Evolutionary conservation across 2,797 vertebrate species (phyloP).

Genomic region (Smutsia gigantea): DNA sequence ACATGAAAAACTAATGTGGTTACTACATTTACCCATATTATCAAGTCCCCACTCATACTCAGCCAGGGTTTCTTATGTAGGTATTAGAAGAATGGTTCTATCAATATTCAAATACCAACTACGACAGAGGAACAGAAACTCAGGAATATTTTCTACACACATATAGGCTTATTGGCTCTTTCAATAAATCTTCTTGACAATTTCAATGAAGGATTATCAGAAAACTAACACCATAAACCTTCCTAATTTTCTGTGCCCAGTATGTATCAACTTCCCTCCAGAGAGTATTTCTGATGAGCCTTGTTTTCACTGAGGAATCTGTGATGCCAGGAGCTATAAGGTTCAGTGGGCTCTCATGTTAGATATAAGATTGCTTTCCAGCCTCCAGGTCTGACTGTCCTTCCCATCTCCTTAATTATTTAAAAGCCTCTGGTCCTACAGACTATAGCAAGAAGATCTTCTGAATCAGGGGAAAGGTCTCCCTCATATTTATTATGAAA

Average conservation of each 20-base stretch:
- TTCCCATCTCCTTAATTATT: neutral
- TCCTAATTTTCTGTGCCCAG: neutral
- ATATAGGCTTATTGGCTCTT: neutral
- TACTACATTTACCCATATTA: no score
- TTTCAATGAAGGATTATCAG: constrained; percentile 7
- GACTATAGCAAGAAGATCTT: neutral
- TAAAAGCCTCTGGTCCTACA: neutral
- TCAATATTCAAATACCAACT: neutral
- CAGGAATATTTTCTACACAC: neutral
- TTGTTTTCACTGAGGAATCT: neutral
- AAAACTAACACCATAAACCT: neutral
- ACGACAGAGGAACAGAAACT: neutral
- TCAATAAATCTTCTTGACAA: constrained; percentile 9
- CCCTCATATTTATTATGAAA: neutral
- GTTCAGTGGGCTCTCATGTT: neutral
- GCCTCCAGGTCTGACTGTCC: neutral
- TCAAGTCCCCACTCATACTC: neutral
- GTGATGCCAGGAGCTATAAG: neutral
- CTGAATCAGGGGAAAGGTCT: neutral
- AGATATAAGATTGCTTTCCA: neutral
- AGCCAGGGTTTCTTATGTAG: neutral
- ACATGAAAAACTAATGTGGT: no score
- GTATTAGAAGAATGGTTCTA: neutral
- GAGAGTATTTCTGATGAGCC: neutral
- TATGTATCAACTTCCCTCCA: neutral